These are phyloP conservation scores for Regulus satrapa DNA, from an alignment of 2,113 vertebrate genomes.

Conservation along the genomic window DNA sequence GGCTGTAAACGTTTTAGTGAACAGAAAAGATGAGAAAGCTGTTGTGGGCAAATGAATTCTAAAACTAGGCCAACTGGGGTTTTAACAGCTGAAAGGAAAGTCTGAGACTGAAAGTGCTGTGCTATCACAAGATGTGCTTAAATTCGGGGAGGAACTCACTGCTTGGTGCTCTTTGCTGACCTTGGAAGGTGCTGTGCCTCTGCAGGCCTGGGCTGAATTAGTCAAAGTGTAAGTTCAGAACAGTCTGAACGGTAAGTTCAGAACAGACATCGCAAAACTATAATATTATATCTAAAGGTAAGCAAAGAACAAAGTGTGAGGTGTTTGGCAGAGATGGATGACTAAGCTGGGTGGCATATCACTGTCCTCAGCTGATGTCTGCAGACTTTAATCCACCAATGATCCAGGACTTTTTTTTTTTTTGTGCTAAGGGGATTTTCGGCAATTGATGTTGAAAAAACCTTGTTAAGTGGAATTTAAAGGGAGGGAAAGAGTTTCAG, in stretches of 20 bases:
- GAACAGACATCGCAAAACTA: not conserved
- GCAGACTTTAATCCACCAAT: not conserved
- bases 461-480: not conserved
- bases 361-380: not conserved
- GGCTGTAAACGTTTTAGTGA: not conserved
- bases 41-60: not conserved
- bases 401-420: not conserved
- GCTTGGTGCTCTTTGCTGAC: not conserved
- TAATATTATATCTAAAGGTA: not conserved
- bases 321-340: not conserved
- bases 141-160: not conserved
- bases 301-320: not conserved
- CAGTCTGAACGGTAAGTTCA: not conserved
- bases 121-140: not conserved
- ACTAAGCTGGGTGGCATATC: not conserved
- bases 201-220: not conserved
- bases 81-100: not conserved
- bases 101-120: not conserved
- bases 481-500: rapidly evolving
- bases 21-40: not conserved
- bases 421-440: not conserved
- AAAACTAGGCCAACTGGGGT: constrained; percentile 3
- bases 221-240: not conserved
- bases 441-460: not conserved
- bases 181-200: not conserved